These are phyloP conservation scores for Bungarus multicinctus DNA, from an alignment of 2,113 vertebrate genomes.

Conservation along the genomic window DNA sequence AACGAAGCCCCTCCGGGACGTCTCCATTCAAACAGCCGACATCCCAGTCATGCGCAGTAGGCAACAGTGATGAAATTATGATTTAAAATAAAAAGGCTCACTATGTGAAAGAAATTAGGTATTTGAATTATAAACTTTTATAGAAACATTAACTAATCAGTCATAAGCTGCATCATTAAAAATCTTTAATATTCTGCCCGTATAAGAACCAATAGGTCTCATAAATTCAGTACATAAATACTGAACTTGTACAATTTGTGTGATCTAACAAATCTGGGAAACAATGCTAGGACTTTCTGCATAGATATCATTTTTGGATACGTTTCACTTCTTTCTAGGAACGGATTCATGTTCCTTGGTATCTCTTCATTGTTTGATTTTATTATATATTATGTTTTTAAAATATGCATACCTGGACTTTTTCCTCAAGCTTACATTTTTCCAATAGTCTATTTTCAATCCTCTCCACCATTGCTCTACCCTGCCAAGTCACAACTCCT, in stretches of 20 bases:
- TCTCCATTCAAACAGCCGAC: too few species aligned
- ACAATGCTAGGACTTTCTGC: not conserved
- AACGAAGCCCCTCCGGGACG: too few species aligned
- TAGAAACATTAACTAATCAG: not conserved
- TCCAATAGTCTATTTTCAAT: not conserved
- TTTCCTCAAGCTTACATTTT: not conserved
- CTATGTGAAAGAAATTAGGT: not conserved
- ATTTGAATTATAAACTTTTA: not conserved
- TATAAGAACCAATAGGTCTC: not conserved
- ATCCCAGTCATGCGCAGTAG: too few species aligned
- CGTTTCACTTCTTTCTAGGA: not conserved
- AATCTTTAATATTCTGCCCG: not conserved
- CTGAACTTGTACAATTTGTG: not conserved
- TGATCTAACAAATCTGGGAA: not conserved
- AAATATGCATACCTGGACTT: not conserved
- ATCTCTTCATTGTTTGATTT: not conserved
- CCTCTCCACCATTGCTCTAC: not conserved
- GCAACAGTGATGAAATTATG: not conserved
- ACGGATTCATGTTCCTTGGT: not conserved
- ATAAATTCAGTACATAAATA: not conserved
- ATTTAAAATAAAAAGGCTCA: not conserved
- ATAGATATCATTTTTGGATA: not conserved
- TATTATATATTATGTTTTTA: not conserved
- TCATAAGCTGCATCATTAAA: not conserved
- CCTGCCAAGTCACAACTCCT: not conserved